Conservation (phyloP, 2,797 vertebrate species). For the Rousettus madagascariensis region DNA sequence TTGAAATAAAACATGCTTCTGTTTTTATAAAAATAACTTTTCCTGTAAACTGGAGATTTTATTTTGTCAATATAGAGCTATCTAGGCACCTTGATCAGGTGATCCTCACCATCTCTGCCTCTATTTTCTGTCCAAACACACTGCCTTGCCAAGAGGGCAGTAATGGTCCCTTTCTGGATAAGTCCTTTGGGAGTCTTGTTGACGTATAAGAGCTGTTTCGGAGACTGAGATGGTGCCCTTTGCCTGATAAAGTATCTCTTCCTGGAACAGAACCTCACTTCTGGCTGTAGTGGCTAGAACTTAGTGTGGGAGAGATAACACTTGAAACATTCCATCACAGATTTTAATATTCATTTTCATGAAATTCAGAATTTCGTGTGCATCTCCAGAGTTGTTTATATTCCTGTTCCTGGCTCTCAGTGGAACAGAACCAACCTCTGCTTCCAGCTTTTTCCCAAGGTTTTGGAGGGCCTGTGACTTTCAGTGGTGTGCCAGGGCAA, state of each 20-base stretch:
- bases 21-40: conserved; percentile 70
- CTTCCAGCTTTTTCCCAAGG: neutral
- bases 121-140: neutral
- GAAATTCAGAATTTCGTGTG: neutral
- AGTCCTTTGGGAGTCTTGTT: neutral
- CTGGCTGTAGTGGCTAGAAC: neutral
- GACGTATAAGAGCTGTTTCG: neutral
- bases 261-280: neutral
- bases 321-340: neutral
- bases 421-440: neutral
- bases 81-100: neutral
- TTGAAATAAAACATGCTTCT: conserved; percentile 80
- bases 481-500: neutral
- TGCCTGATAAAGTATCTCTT: conserved; percentile 13
- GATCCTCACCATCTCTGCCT: neutral
- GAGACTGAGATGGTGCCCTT: neutral
- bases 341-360: neutral
- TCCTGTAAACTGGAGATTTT: conserved; percentile 54
- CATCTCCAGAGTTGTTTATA: neutral
- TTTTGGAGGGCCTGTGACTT: neutral
- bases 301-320: neutral
- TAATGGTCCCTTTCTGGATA: neutral
- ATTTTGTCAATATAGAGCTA: conserved; percentile 15
- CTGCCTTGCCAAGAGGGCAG: neutral
- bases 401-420: neutral